These are phyloP conservation scores for Halcyon smyrnensis DNA, from an alignment of 2,797 vertebrate species.

Conservation along the genomic window DNA sequence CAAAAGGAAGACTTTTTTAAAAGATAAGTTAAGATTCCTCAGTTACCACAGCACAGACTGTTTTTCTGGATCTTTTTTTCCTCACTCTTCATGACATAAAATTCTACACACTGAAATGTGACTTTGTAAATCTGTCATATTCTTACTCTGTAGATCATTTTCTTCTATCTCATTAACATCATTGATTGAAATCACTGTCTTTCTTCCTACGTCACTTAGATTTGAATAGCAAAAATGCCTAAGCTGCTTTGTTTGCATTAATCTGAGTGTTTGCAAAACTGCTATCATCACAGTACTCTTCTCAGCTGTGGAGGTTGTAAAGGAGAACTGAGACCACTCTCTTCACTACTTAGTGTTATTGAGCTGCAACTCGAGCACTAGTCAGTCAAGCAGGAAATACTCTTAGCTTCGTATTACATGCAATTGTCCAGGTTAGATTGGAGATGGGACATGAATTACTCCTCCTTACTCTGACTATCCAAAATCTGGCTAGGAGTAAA, in stretches of 20 bases:
- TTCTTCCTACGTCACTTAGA: neutral
- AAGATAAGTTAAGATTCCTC: neutral
- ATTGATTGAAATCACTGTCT: neutral
- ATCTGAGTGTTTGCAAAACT: neutral
- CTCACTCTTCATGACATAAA: neutral
- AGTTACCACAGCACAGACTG: neutral
- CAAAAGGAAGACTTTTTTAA: neutral
- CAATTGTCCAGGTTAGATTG: accelerated
- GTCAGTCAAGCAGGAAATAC: neutral
- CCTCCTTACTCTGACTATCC: neutral
- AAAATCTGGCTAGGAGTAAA: neutral
- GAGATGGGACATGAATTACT: neutral
- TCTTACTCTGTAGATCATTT: neutral
- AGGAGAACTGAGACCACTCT: accelerated
- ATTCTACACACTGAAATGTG: neutral
- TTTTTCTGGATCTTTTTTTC: neutral
- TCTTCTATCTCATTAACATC: neutral
- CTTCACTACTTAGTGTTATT: accelerated
- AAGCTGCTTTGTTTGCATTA: neutral
- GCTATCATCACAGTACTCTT: neutral
- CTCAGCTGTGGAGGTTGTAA: neutral
- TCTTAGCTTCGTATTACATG: neutral
- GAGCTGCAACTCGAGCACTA: neutral
- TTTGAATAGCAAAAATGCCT: neutral
- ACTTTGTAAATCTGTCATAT: neutral